These are phyloP conservation scores for Trichonephila clavipes DNA, from an alignment of 1,140 invertebrate genomes.

Conservation along the genomic window DNA sequence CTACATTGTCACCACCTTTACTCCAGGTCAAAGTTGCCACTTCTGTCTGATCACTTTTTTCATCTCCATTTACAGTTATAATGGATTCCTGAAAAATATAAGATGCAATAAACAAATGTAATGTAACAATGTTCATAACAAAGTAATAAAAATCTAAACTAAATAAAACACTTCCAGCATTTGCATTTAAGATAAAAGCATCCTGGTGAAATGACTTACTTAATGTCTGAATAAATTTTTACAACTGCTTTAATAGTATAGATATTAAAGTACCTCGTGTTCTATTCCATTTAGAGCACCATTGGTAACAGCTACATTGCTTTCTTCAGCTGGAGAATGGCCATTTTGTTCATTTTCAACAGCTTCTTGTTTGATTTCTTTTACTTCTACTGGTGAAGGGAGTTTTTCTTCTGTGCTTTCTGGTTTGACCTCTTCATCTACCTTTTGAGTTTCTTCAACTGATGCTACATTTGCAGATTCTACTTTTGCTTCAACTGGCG, in stretches of 20 bases:
- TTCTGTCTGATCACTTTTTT: constrained; percentile 54
- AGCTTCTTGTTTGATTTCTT: background rate
- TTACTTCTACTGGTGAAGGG: background rate
- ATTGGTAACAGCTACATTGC: background rate
- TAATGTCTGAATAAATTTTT: background rate
- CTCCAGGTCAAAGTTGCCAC: constrained; percentile 59
- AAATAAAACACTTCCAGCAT: background rate
- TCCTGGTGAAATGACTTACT: background rate
- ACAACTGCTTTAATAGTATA: background rate
- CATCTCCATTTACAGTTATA: background rate
- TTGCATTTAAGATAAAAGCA: background rate
- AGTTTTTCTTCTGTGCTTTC: background rate
- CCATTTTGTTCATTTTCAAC: background rate
- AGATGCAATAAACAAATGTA: no score
- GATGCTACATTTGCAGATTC: background rate
- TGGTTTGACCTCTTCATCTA: background rate
- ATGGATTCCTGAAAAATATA: background rate
- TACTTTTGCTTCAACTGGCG: background rate
- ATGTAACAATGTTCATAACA: background rate
- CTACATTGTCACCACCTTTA: constrained; percentile 54
- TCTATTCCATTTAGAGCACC: constrained; percentile 40
- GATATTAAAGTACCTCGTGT: constrained; percentile 16
- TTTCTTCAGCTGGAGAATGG: background rate
- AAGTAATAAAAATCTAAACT: background rate
- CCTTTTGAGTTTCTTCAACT: background rate